Evolutionary conservation across 2,888 invertebrate genomes (phyloP), one percentile per base, ranked within the genome.

Genomic region (Podabrus alpinus): DNA sequence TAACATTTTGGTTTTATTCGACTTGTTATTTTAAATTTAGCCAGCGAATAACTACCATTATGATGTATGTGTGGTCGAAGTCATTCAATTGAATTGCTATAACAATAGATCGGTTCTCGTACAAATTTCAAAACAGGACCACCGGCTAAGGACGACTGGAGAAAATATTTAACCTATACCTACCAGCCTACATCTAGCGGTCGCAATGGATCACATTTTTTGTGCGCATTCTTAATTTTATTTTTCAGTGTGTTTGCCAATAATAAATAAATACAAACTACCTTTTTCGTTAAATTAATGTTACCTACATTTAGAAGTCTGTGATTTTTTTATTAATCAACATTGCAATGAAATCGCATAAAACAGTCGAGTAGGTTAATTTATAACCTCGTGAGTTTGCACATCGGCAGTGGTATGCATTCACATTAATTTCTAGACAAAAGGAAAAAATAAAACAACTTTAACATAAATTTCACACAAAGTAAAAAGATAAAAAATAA

Each of bases 111-210:
- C 81, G 79, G 81, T 82, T 82, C 79, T 79, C 78, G 78, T 83
- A 81, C 83, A 84, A 83, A 85, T 85, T 85, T 84, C 82, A 80
- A 71, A 76, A 68, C 67, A 79, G 80, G 86, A 86, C 86, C 86
- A 86, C 86, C 86, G 79, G 83, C 83, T 78, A 79, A 79, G 85
- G 83, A 84, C 82, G 82, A 80, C 83, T 81, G 82, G 84, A 85
- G 83, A 79, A 82, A 82, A 79, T 78, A 72, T 78, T 77, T 78
- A 76, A 79, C 81, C 82, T 81, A 83, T 84, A 82, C 21, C 21
- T 21, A 7, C n/a, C 62, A 21, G 15, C 62, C 21, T 64, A 64
- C 21, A 64, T 19, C 68, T 59, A 45, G 19, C n/a, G 62, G 62
- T n/a, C 17, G 19, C 17, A 64, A 13, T 64, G 62, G 62, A 64